phyloP scores from a whole-genome alignment of 1,140 invertebrate genomes.

The Holotrichia oblita region DNA sequence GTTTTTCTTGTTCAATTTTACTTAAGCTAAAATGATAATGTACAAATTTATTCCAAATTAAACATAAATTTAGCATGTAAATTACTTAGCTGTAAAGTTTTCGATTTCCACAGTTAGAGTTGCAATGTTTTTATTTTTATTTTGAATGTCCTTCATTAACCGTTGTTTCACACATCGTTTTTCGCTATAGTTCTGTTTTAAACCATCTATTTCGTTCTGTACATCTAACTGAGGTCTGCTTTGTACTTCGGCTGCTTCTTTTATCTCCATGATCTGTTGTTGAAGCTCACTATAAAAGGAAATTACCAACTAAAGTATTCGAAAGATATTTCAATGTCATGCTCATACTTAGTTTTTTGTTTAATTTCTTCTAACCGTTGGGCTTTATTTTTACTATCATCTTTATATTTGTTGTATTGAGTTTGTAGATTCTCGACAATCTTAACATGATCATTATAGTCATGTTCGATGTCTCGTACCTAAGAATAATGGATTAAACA shows the following conservation, averaged over 20 bases:
- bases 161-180: background rate
- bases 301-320: background rate
- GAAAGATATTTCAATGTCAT: background rate
- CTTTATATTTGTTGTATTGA: background rate
- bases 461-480: constrained; percentile 16
- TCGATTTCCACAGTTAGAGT: background rate
- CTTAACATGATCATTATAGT: background rate
- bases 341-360: background rate
- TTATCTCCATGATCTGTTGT: constrained; percentile 5
- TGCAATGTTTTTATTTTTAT: constrained; percentile 24
- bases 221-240: constrained; percentile 12
- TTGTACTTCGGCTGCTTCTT: constrained; percentile 30
- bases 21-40: too few species aligned
- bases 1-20: constrained; percentile 53
- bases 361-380: background rate
- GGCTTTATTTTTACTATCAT: constrained; percentile 14
- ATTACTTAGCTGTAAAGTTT: constrained; percentile 21
- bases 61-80: background rate
- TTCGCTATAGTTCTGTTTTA: constrained; percentile 3
- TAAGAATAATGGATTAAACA: background rate
- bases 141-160: background rate
- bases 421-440: background rate
- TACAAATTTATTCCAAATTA: too few species aligned
- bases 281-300: constrained; percentile 28
- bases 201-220: background rate